These are phyloP conservation scores for Drosophila merina DNA, from an alignment of 2,888 invertebrate species.

Conservation along the genomic window DNA sequence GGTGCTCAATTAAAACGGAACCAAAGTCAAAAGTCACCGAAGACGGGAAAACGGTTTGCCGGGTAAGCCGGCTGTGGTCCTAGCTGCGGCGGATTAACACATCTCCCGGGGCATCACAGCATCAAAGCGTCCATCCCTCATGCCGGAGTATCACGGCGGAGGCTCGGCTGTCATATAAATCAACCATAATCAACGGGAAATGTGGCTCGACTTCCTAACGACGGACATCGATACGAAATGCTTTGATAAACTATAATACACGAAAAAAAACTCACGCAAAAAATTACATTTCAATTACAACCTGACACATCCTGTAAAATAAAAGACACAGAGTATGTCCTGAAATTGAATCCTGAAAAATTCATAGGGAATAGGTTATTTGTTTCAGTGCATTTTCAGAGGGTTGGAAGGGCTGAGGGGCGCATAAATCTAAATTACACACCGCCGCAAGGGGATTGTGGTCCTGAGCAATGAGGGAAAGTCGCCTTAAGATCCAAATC, in stretches of 20 bases:
- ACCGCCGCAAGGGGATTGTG: slow-evolving; percentile 66
- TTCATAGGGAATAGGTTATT: background rate
- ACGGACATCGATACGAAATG: slow-evolving; percentile 38
- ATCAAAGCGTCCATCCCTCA: slow-evolving; percentile 33
- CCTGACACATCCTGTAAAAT: no score
- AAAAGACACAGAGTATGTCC: no score
- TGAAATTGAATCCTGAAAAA: background rate
- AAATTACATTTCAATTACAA: no score
- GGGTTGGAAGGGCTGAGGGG: slow-evolving; percentile 27
- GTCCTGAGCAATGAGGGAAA: slow-evolving; percentile 46
- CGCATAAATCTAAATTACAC: slow-evolving; percentile 75
- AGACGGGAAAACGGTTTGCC: background rate
- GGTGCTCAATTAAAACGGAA: slow-evolving; percentile 65
- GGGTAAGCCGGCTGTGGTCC: slow-evolving; percentile 6
- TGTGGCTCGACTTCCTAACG: slow-evolving; percentile 56
- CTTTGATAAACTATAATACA: slow-evolving; percentile 18
- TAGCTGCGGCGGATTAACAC: slow-evolving; percentile 47
- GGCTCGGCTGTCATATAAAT: slow-evolving; percentile 72
- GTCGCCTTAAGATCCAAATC: slow-evolving; percentile 62
- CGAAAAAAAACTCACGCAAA: slow-evolving; percentile 1
- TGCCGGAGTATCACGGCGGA: slow-evolving; percentile 23
- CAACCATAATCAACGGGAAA: slow-evolving; percentile 76
- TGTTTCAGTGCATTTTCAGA: slow-evolving; percentile 11
- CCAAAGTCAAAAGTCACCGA: slow-evolving; percentile 43
- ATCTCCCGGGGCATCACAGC: slow-evolving; percentile 37